These are phyloP conservation scores for Oedothorax gibbosus DNA, from an alignment of 1,140 invertebrate species.

Conservation along the genomic window DNA sequence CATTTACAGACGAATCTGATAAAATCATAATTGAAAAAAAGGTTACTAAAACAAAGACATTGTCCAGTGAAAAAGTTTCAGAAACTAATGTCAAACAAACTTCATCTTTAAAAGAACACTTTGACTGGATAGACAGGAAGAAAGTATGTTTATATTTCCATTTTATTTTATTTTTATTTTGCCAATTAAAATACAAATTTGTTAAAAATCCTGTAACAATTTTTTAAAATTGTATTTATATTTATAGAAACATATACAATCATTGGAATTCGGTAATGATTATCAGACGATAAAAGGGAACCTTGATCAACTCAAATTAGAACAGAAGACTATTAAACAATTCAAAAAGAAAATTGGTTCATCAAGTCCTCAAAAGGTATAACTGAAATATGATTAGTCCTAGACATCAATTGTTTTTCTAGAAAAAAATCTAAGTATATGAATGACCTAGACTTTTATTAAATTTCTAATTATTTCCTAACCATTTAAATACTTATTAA, in stretches of 20 bases:
- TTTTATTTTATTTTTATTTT: slow-evolving; percentile 30
- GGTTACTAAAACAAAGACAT: slow-evolving; percentile 73
- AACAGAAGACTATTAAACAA: slow-evolving; percentile 92
- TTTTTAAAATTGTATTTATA: not conserved
- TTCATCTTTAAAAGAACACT: slow-evolving; percentile 87
- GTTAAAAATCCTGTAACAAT: slow-evolving; percentile 14
- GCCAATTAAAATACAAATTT: not conserved
- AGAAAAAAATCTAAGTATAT: no score
- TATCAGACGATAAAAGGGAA: slow-evolving; percentile 87
- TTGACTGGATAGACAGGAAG: slow-evolving; percentile 92
- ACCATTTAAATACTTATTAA: no score
- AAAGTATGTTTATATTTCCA: slow-evolving; percentile 64
- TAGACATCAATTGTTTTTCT: no score
- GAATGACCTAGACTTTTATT: no score
- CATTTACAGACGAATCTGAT: slow-evolving; percentile 79
- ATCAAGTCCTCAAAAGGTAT: slow-evolving; percentile 70
- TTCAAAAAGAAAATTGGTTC: slow-evolving; percentile 87
- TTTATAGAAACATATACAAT: slow-evolving; percentile 82
- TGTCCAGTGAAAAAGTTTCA: slow-evolving; percentile 72
- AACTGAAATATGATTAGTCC: no score
- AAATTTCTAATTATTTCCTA: no score
- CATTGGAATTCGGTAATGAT: slow-evolving; percentile 94
- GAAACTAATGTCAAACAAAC: slow-evolving; percentile 90
- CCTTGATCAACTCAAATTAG: slow-evolving; percentile 87
- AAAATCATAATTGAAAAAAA: slow-evolving; percentile 81